Evolutionary conservation across 2,113 vertebrate species (phyloP).

Genomic region (Condylura cristata): DNA sequence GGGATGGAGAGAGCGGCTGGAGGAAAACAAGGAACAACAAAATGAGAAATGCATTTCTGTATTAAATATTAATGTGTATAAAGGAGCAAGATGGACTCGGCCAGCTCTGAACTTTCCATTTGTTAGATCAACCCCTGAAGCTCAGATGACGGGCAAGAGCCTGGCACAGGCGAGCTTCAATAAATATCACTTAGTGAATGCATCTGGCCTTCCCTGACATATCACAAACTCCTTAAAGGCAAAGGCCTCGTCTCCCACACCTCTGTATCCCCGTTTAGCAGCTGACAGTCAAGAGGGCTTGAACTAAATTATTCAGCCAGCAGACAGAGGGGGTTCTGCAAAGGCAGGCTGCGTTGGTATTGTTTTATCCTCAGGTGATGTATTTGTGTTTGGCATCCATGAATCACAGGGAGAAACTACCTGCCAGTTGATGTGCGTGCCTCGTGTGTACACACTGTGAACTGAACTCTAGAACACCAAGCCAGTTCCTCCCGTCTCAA

Average conservation of each 20-base stretch:
- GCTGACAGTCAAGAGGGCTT: neutral
- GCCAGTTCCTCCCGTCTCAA: neutral
- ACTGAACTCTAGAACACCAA: neutral
- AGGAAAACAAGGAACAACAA: neutral
- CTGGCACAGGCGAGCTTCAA: neutral
- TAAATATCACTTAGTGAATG: neutral
- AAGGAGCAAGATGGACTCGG: neutral
- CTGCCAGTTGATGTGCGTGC: neutral
- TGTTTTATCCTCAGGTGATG: neutral
- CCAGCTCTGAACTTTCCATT: neutral
- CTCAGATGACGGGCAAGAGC: conserved; percentile 2
- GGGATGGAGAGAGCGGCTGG: too few species aligned
- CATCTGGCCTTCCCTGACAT: neutral
- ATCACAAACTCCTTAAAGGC: neutral
- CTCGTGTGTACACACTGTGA: neutral
- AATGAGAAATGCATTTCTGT: neutral
- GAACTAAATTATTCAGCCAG: neutral
- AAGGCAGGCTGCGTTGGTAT: neutral
- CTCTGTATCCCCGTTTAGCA: neutral
- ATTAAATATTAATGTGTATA: conserved; percentile 6
- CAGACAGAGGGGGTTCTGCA: neutral
- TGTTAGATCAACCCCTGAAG: neutral
- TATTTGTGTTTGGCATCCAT: neutral
- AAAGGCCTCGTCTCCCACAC: neutral
- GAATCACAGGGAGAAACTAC: neutral